phyloP scores from a whole-genome alignment of 2,797 vertebrate species.

The Gorsachius magnificus region DNA sequence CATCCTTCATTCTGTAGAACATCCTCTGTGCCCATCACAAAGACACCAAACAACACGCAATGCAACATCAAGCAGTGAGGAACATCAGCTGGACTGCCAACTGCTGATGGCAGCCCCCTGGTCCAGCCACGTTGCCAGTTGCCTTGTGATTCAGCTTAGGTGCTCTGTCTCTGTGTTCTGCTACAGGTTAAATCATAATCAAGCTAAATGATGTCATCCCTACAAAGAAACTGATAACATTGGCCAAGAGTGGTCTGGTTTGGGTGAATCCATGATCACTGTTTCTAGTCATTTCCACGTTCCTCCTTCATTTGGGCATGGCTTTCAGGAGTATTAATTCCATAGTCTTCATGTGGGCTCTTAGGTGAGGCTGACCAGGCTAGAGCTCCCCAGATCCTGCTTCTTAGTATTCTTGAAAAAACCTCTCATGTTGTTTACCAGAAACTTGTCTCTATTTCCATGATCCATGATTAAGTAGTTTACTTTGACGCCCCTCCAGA shows the following conservation, averaged over 20 bases:
- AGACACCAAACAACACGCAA: background rate
- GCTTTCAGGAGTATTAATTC: background rate
- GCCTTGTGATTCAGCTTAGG: background rate
- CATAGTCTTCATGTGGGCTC: too few species aligned
- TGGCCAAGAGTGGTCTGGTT: rapidly evolving
- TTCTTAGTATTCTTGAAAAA: too few species aligned
- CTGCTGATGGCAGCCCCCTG: rapidly evolving
- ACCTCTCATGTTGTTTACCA: rapidly evolving
- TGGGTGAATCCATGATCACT: too few species aligned
- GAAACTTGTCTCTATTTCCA: background rate
- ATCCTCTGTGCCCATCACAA: rapidly evolving
- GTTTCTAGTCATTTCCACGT: rapidly evolving
- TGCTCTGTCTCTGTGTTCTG: background rate
- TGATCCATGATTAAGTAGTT: background rate
- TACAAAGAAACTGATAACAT: rapidly evolving
- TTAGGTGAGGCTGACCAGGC: background rate
- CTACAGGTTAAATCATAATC: too few species aligned
- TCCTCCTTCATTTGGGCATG: background rate
- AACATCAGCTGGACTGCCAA: rapidly evolving
- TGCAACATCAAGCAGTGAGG: rapidly evolving
- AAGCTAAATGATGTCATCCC: rapidly evolving
- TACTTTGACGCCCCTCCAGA: background rate
- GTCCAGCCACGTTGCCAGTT: background rate
- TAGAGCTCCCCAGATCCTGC: background rate
- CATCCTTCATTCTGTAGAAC: background rate